phyloP scores from a whole-genome alignment of 1,140 invertebrate genomes.

The Pseudobourletiella spinata region DNA sequence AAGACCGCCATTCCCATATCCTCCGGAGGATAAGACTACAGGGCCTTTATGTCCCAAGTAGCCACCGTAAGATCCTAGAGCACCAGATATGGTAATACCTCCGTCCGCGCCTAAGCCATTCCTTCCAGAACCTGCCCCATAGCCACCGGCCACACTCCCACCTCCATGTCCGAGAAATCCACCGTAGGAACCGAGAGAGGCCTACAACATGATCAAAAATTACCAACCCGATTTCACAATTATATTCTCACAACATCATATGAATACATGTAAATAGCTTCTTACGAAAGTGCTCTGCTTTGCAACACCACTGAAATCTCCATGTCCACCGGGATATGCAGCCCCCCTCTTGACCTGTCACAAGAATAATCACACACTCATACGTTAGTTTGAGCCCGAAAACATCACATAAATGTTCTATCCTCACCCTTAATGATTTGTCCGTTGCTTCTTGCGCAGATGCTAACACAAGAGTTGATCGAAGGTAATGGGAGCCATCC shows the following conservation, averaged over 20 bases:
- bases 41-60: constrained; percentile 20
- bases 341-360: constrained; percentile 20
- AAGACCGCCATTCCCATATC: constrained; percentile 23
- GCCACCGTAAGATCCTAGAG: constrained; percentile 23
- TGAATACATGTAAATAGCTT: no score
- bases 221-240: no score
- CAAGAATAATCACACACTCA: constrained; percentile 5
- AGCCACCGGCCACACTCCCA: constrained; percentile 12
- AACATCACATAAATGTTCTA: no score
- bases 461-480: no score
- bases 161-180: constrained; percentile 12
- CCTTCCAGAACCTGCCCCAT: constrained; percentile 14
- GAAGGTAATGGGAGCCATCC: no score
- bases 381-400: no score
- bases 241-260: no score
- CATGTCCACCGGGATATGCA: constrained; percentile 20
- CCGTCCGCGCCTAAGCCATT: constrained; percentile 12
- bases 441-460: no score
- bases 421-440: no score
- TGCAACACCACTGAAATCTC: constrained; percentile 28
- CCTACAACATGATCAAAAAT: no score
- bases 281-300: constrained; percentile 26
- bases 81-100: constrained; percentile 21
- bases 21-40: constrained; percentile 14
- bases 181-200: constrained; percentile 22